A percentile compares a stretch with the other conserved stretches of the same genome.
Evolutionary conservation across 2,888 invertebrate species (phyloP).

Genomic region (Rhagium mordax): DNA sequence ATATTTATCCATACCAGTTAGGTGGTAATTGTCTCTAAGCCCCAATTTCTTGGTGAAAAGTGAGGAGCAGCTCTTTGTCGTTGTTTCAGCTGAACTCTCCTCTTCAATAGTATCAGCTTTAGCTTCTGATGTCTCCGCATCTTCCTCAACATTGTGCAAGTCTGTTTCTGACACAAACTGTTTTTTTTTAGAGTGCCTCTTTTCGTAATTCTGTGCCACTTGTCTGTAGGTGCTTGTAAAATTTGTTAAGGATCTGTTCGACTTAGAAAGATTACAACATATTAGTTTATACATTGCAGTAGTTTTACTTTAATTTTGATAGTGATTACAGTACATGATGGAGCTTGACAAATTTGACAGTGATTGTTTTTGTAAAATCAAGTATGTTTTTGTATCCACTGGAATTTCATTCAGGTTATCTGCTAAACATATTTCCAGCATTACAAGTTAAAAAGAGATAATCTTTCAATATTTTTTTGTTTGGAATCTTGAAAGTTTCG

Average conservation of each 20-base stretch:
- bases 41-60: slow-evolving; percentile 1
- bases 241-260: slow-evolving; percentile 42
- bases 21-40: too few species aligned
- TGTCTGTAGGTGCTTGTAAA: slow-evolving; percentile 46
- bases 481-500: too few species aligned
- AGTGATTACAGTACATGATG: slow-evolving; percentile 50
- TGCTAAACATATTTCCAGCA: not conserved
- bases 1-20: not conserved
- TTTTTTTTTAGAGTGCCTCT: not conserved
- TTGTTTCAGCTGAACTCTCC: not conserved
- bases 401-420: not conserved
- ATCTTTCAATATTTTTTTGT: too few species aligned
- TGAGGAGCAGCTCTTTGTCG: slow-evolving; percentile 1
- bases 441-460: not conserved
- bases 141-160: not conserved
- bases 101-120: not conserved
- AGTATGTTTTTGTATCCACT: not conserved
- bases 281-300: slow-evolving; percentile 54
- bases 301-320: slow-evolving; percentile 54
- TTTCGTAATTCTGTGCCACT: slow-evolving; percentile 37
- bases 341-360: slow-evolving; percentile 47
- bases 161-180: slow-evolving; percentile 17
- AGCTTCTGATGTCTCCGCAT: not conserved
- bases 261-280: slow-evolving; percentile 49
- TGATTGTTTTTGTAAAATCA: slow-evolving; percentile 34